phyloP scores from a whole-genome alignment of 2,888 invertebrate genomes.

The Lasioglossum leucozonium region DNA sequence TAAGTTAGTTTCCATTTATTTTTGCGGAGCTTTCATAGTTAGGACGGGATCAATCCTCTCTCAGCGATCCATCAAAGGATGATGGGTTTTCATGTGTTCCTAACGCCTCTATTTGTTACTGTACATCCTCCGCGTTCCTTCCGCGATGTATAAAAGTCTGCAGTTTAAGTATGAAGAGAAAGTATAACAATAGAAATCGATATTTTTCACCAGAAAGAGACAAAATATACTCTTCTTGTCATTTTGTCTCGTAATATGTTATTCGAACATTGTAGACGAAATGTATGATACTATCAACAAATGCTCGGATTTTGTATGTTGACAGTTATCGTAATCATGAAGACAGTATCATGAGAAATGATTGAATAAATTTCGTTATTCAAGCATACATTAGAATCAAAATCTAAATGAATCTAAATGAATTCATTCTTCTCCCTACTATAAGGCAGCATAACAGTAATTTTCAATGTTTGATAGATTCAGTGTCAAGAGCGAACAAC shows the following conservation, averaged over 20 bases:
- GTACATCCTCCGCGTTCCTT: not conserved
- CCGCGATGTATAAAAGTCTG: too few species aligned
- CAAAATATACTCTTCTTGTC: too few species aligned
- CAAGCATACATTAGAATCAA: not conserved
- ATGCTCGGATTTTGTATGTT: too few species aligned
- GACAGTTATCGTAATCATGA: not conserved
- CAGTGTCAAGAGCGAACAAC: not conserved
- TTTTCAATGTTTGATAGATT: not conserved
- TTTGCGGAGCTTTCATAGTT: conserved; percentile 11
- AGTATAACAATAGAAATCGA: not conserved
- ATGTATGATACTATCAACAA: not conserved
- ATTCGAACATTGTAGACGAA: not conserved
- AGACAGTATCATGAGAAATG: not conserved
- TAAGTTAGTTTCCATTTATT: conserved; percentile 30
- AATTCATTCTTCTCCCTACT: not conserved
- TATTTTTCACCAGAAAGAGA: too few species aligned
- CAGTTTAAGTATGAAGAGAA: too few species aligned
- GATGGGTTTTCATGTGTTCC: conserved; percentile 19
- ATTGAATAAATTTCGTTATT: not conserved
- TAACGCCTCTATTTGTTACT: conserved; percentile 30
- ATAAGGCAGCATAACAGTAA: not conserved
- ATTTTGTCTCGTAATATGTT: too few species aligned
- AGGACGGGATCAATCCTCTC: conserved; percentile 36
- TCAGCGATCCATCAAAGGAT: conserved; percentile 38
- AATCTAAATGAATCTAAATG: not conserved